Percentiles rank a stretch among this genome's conserved stretches.
Conservation (phyloP, 2,888 invertebrate genomes). For the Julus scandinavius region DNA sequence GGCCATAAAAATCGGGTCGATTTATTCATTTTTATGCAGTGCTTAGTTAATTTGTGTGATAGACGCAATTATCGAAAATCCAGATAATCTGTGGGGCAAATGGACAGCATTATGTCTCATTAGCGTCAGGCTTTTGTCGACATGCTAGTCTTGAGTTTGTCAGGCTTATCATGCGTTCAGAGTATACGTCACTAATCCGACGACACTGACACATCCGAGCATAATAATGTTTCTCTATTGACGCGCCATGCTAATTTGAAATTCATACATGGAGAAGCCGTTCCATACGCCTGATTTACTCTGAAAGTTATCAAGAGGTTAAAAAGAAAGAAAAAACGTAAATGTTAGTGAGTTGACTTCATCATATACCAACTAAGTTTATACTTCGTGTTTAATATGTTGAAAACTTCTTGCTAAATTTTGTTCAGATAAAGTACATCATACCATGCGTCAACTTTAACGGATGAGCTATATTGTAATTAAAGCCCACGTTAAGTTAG, state of each 20-base stretch:
- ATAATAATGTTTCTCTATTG: neutral
- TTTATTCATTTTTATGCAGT: neutral
- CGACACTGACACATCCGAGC: neutral
- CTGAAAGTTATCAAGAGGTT: neutral
- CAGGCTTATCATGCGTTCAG: neutral
- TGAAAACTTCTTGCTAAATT: no score
- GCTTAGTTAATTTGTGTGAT: neutral
- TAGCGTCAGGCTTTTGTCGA: neutral
- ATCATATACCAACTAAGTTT: no score
- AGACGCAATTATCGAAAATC: neutral
- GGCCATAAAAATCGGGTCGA: neutral
- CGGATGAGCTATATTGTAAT: no score
- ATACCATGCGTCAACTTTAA: no score
- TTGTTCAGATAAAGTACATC: no score
- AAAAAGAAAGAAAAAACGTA: no score
- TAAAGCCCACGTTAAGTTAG: no score
- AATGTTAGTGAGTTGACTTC: no score
- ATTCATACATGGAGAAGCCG: neutral
- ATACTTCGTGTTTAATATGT: no score
- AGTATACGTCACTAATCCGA: neutral
- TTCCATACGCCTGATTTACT: neutral
- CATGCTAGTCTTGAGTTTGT: neutral
- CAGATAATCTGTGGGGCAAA: neutral
- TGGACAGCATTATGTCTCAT: neutral
- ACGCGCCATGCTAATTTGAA: neutral